Conservation (phyloP, 2,888 invertebrate species). For the Orthosia gothica region DNA sequence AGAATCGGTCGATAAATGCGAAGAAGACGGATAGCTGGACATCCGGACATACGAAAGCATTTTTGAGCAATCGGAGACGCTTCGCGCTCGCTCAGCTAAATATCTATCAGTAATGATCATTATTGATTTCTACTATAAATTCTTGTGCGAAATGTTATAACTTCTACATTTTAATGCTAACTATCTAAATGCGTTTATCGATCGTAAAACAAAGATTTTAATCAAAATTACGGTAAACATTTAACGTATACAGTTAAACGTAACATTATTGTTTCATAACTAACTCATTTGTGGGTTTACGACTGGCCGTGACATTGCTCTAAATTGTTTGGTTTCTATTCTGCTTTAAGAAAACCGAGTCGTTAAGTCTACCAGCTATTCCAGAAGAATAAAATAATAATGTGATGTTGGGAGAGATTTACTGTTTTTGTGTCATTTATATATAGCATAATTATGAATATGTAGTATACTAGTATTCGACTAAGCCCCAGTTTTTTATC, state of each 20-base stretch:
- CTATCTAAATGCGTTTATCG: slow-evolving; percentile 5
- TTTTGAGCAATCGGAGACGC: too few species aligned
- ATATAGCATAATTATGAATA: too few species aligned
- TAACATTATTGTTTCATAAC: slow-evolving; percentile 6
- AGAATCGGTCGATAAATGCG: too few species aligned
- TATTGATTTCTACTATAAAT: slow-evolving; percentile 18
- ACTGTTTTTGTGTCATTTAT: too few species aligned
- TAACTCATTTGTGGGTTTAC: not conserved
- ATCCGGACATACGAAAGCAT: too few species aligned
- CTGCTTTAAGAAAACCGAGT: not conserved
- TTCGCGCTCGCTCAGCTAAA: too few species aligned
- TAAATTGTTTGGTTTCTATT: not conserved
- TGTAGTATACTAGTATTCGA: too few species aligned
- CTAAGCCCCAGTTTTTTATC: too few species aligned
- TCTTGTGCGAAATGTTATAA: not conserved
- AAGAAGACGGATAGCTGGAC: too few species aligned
- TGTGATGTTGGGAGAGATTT: not conserved
- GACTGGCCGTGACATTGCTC: not conserved
- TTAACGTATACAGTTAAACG: slow-evolving; percentile 2
- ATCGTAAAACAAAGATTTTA: slow-evolving; percentile 29
- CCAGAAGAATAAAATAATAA: not conserved
- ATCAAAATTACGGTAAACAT: slow-evolving; percentile 10
- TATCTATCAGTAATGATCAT: too few species aligned
- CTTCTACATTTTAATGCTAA: slow-evolving; percentile 14
- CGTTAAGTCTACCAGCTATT: not conserved